These are phyloP conservation scores for Actinemys pallida DNA, from an alignment of 2,113 vertebrate genomes.

Conservation along the genomic window DNA sequence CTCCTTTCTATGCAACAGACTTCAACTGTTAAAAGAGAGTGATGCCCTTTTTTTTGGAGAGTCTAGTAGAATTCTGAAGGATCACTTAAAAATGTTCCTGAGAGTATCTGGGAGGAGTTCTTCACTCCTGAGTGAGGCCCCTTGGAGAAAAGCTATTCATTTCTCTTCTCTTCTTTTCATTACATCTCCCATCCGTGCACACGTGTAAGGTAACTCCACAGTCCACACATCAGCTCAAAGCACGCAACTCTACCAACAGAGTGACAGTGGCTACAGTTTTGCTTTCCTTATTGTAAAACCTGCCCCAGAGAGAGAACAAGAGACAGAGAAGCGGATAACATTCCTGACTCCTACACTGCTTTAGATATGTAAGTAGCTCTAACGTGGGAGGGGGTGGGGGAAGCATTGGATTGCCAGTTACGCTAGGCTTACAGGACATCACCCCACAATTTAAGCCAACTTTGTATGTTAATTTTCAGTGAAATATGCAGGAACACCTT, in stretches of 20 bases:
- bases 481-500: rapidly evolving
- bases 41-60: background rate
- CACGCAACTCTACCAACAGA: rapidly evolving
- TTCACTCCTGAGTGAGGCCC: rapidly evolving
- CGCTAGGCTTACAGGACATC: background rate
- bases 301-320: rapidly evolving
- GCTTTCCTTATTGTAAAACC: background rate
- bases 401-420: rapidly evolving
- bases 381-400: rapidly evolving
- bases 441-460: background rate
- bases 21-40: background rate
- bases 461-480: rapidly evolving
- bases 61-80: background rate
- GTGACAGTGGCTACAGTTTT: rapidly evolving
- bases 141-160: background rate
- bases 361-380: rapidly evolving
- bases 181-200: background rate
- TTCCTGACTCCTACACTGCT: rapidly evolving
- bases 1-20: background rate
- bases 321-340: background rate
- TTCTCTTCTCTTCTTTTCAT: background rate
- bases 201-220: rapidly evolving
- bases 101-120: background rate
- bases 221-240: background rate
- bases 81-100: rapidly evolving